Evolutionary conservation across 2,888 invertebrate species (phyloP).

Genomic region (Chloroclystis v-ata): DNA sequence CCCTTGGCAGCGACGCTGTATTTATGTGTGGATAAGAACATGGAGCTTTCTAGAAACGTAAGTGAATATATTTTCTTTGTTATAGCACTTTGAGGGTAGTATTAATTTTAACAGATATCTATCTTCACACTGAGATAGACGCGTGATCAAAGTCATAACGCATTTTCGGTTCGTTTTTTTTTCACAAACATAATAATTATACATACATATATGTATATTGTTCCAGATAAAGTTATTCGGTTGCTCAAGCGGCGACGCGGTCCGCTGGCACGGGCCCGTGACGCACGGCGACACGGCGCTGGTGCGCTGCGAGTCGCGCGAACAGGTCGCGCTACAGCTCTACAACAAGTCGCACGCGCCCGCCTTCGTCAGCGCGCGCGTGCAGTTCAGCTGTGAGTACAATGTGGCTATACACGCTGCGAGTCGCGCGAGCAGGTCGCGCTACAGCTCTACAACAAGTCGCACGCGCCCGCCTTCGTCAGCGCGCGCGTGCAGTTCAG

Average conservation of each 20-base stretch:
- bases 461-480: slow-evolving; percentile 50
- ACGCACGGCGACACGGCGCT: slow-evolving; percentile 68
- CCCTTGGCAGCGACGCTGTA: slow-evolving; percentile 53
- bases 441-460: slow-evolving; percentile 52
- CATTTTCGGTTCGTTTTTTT: too few relatives aligned
- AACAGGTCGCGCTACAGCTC: slow-evolving; percentile 46
- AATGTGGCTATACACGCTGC: slow-evolving; percentile 35
- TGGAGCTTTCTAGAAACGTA: slow-evolving; percentile 58
- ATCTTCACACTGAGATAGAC: too few relatives aligned
- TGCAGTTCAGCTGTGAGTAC: slow-evolving; percentile 59
- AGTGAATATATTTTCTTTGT: neutral
- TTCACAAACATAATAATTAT: too few relatives aligned
- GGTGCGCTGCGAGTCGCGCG: slow-evolving; percentile 50
- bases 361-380: slow-evolving; percentile 53
- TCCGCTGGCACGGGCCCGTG: slow-evolving; percentile 61
- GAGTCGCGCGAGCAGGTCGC: slow-evolving; percentile 41
- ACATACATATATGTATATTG: too few relatives aligned
- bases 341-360: slow-evolving; percentile 48
- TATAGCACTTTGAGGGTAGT: neutral
- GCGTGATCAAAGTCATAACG: too few relatives aligned
- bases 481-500: slow-evolving; percentile 55
- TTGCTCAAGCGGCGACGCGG: slow-evolving; percentile 42
- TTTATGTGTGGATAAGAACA: slow-evolving; percentile 56
- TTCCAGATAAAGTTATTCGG: slow-evolving; percentile 55
- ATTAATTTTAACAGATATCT: too few relatives aligned